Base-by-base conservation (phyloP, 1,140 invertebrate species). In the Bactericera cockerelli region DNA sequence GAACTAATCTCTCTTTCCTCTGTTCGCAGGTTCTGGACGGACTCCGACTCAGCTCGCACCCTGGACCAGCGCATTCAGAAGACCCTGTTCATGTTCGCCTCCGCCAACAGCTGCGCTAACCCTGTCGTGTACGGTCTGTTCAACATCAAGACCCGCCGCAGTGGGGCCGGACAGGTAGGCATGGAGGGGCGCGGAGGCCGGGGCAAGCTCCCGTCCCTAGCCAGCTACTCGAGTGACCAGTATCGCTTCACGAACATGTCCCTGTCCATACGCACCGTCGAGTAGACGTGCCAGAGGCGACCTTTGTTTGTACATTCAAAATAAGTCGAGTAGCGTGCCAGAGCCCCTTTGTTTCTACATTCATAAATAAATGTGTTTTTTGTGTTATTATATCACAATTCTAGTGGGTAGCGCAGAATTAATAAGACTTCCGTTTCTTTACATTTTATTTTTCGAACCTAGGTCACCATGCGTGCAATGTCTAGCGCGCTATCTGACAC, bases 101-200 rank as follows among this genome's bases (percentile, higher is more conserved):
- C 89, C 59, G 92, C 92, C 13, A 98, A 97, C 71, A 94, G 88
- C 0, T 90, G 88, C 67, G 86, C 91, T 71, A 90, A 93, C 70
- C 89, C 89, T 1, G 79, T 89, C 19, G 85, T 88, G 13, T 88
- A 87, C 65, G 86, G 86, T 0, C 75, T 77, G 8, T 88, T 87
- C 68, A 86, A 86, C 69, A 81, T 84, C 36, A 72, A 80, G 13
- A 70, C 74, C 2, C 65, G 72, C 19, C 67, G 71, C 2, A 62
- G 55, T 11, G 22, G 54, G 31, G 59, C 59, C 14, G 56, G 61
- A 21, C 61, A 64, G 63, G 64, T 64, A 55, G 56, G 63, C 55
- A 22, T 26, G 1, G 55, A 59, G 11, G 49, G 42, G 21, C 10
- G 33, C 10, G n/a, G n/a, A n/a, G n/a, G n/a, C n/a, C n/a, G n/a